These are phyloP conservation scores for Melinaea marsaeus DNA, from an alignment of 2,888 invertebrate species.

Conservation along the genomic window DNA sequence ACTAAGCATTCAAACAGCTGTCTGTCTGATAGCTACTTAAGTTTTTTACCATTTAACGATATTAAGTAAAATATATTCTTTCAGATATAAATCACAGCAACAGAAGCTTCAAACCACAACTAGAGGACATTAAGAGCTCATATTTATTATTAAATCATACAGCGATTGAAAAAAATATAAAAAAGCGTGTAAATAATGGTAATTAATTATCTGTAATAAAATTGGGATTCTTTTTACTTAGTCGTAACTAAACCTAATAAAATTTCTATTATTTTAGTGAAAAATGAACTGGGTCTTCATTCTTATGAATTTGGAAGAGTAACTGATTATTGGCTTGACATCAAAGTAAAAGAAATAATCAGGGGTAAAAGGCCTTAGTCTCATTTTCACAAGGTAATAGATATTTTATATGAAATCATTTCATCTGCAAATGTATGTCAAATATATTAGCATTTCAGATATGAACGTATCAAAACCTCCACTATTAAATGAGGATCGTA, in stretches of 20 bases:
- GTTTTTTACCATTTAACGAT: no score
- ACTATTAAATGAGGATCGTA: conserved; percentile 43
- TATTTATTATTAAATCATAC: conserved; percentile 51
- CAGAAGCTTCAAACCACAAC: conserved; percentile 55
- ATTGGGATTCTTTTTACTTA: neutral
- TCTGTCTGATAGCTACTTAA: no score
- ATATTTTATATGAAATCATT: conserved; percentile 13
- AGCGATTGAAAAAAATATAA: conserved; percentile 29
- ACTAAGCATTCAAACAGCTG: no score
- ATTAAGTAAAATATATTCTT: conserved; percentile 28
- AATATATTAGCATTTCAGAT: neutral
- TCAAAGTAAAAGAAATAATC: conserved; percentile 22
- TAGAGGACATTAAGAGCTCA: conserved; percentile 68
- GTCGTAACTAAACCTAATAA: conserved; percentile 7
- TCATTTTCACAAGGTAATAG: conserved; percentile 49
- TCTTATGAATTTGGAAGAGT: conserved; percentile 43
- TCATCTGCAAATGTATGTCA: neutral
- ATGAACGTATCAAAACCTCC: conserved; percentile 33
- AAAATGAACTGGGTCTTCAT: conserved; percentile 43
- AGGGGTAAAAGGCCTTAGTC: conserved; percentile 34
- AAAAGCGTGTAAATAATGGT: conserved; percentile 35
- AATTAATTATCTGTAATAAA: conserved; percentile 7
- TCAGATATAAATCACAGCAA: conserved; percentile 43
- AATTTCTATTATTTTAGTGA: conserved; percentile 46
- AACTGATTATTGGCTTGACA: conserved; percentile 38